phyloP scores from a whole-genome alignment of 2,113 vertebrate species.

The Mormyrus lacerda region DNA sequence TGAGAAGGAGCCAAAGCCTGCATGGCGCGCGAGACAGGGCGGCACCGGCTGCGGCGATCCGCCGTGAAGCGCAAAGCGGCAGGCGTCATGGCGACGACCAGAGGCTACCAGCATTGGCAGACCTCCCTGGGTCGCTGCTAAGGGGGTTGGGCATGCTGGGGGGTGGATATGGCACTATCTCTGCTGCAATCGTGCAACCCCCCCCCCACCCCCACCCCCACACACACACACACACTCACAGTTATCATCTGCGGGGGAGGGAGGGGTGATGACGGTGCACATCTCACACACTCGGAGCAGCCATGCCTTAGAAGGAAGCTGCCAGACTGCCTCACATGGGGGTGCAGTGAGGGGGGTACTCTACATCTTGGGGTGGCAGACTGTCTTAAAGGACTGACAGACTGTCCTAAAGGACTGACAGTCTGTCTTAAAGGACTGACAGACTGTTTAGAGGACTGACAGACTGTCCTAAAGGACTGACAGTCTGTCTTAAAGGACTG shows the following conservation, averaged over 20 bases:
- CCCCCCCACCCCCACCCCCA: too few species aligned
- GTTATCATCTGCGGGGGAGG: too few species aligned
- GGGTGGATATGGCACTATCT: conserved; percentile 50
- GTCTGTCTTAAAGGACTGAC: background rate
- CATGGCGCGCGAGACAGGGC: conserved; percentile 48
- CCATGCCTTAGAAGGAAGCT: conserved; percentile 29
- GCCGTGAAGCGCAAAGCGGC: conserved; percentile 42
- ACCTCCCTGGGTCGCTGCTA: background rate
- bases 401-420: background rate
- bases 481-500: background rate
- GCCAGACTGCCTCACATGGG: background rate
- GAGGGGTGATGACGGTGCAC: background rate
- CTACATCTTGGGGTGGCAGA: conserved; percentile 16
- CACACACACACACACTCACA: too few species aligned
- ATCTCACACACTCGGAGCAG: background rate
- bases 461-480: background rate
- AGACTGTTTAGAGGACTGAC: background rate
- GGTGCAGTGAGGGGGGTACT: background rate
- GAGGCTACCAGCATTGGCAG: conserved; percentile 56
- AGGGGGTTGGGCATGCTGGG: conserved; percentile 23
- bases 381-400: background rate
- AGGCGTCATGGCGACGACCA: conserved; percentile 31
- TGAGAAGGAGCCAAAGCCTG: conserved; percentile 30
- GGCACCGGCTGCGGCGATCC: conserved; percentile 52
- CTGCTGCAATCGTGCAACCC: conserved; percentile 45